A percentile compares a stretch with the other conserved stretches of the same genome.
Evolutionary conservation across 2,888 invertebrate species (phyloP).

Genomic region (Drosophila mimica): DNA sequence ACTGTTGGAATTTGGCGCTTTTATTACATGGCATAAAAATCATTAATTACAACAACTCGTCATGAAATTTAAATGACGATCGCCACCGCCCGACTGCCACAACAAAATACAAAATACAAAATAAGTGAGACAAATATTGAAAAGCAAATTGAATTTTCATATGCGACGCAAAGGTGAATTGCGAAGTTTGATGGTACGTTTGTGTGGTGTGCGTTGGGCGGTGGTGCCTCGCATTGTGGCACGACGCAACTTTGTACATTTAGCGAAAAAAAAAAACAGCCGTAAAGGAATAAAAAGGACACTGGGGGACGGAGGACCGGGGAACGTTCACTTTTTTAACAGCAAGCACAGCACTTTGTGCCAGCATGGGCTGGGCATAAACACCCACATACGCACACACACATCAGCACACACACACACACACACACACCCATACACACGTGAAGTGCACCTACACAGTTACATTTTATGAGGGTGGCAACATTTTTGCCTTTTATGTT

Average conservation of each 20-base stretch:
- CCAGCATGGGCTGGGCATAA: conserved; percentile 15
- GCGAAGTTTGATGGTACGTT: conserved; percentile 11
- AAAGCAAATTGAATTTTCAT: conserved; percentile 78
- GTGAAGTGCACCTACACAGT: conserved; percentile 60
- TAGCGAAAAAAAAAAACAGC: conserved; percentile 12
- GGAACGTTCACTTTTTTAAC: conserved; percentile 46
- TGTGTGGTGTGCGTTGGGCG: not conserved
- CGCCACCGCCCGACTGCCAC: conserved; percentile 11
- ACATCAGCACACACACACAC: conserved; percentile 1
- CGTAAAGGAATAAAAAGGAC: conserved; percentile 10
- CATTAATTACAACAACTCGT: conserved; percentile 78
- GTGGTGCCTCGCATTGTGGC: conserved; percentile 16
- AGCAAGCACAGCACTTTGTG: conserved; percentile 71
- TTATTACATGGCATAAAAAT: conserved; percentile 75
- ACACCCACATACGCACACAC: conserved; percentile 13
- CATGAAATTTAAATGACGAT: conserved; percentile 75
- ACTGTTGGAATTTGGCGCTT: conserved; percentile 48
- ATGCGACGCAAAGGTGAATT: conserved; percentile 63
- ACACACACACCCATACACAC: conserved; percentile 13
- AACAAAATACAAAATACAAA: conserved; percentile 56
- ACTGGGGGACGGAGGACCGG: conserved; percentile 2
- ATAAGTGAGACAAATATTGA: conserved; percentile 74
- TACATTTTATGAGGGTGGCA: conserved; percentile 69
- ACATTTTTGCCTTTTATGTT: conserved; percentile 78
- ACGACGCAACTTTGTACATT: conserved; percentile 53